phyloP scores from a whole-genome alignment of 2,113 vertebrate species.

The Pedionomus torquatus region DNA sequence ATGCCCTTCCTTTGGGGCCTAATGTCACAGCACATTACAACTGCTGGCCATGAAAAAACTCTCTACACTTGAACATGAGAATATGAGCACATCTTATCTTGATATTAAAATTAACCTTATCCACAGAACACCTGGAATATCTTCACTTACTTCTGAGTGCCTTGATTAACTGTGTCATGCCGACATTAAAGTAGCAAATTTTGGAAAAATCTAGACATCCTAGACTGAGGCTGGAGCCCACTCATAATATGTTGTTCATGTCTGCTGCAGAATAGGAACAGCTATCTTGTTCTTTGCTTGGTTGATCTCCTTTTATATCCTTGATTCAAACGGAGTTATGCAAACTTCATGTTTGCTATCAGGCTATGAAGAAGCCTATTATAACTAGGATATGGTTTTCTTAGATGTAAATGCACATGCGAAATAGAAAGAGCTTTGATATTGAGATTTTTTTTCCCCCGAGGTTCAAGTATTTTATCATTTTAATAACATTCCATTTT shows the following conservation, averaged over 20 bases:
- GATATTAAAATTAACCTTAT: neutral
- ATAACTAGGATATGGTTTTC: neutral
- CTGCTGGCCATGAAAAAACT: neutral
- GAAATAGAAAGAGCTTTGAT: conserved; percentile 34
- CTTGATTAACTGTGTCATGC: neutral
- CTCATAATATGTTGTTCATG: neutral
- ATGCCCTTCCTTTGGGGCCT: neutral
- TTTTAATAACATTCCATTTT: conserved; percentile 44
- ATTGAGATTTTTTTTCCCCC: neutral
- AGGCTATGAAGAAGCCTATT: neutral
- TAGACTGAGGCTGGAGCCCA: neutral
- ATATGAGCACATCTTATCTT: neutral
- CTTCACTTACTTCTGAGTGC: neutral
- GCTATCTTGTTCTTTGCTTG: neutral
- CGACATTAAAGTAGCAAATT: neutral
- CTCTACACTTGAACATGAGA: neutral
- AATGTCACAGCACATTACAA: neutral
- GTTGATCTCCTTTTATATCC: neutral
- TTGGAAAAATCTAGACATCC: neutral
- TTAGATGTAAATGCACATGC: conserved; percentile 9
- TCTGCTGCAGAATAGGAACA: neutral
- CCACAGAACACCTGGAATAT: neutral
- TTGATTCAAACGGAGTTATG: neutral
- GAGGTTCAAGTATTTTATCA: conserved; percentile 38
- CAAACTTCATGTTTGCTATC: neutral